phyloP scores from a whole-genome alignment of 37 sponge, comb jelly and placozoan genomes.

The Diacarnus erythraeanus region DNA sequence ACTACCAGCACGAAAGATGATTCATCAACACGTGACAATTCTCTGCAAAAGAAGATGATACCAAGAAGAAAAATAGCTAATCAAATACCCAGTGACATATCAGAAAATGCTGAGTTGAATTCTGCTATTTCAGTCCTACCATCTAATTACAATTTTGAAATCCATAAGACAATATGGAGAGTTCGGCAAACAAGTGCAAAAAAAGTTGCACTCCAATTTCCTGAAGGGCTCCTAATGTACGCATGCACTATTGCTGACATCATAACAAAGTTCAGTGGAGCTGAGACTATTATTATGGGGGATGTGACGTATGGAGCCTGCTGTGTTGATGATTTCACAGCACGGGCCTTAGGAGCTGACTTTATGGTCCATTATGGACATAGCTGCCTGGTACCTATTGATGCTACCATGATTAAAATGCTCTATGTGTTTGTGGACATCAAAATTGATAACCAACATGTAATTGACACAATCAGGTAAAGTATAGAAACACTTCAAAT shows the following conservation, averaged over 20 bases:
- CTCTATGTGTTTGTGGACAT: conserved; percentile 98
- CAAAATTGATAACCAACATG: conserved; percentile 84
- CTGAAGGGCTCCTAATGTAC: conserved; percentile 92
- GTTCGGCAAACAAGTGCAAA: conserved; percentile 56
- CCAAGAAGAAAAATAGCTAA: conserved; percentile 44
- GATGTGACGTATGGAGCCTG: conserved; percentile 98
- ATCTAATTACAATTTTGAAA: conserved; percentile 95
- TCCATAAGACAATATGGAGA: conserved; percentile 93
- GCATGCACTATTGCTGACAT: conserved; percentile 86
- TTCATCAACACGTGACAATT: neutral
- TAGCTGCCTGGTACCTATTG: conserved; percentile 89
- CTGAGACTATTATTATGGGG: conserved; percentile 89
- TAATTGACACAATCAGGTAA: conserved; percentile 71
- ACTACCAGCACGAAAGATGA: neutral
- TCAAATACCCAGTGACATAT: conserved; percentile 75
- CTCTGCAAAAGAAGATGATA: neutral
- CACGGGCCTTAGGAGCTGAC: conserved; percentile 85
- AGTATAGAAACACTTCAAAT: too few species aligned
- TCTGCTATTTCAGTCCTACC: conserved; percentile 76
- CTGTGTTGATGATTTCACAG: conserved; percentile 97
- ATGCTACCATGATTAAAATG: conserved; percentile 80
- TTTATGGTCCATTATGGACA: conserved; percentile 95
- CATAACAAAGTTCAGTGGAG: conserved; percentile 75
- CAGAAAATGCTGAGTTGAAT: conserved; percentile 67
- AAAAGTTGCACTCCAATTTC: conserved; percentile 91